A percentile compares a stretch with the other conserved stretches of the same genome.
These are phyloP conservation scores for Drepana falcataria DNA, from an alignment of 2,888 invertebrate species.

Conservation along the genomic window DNA sequence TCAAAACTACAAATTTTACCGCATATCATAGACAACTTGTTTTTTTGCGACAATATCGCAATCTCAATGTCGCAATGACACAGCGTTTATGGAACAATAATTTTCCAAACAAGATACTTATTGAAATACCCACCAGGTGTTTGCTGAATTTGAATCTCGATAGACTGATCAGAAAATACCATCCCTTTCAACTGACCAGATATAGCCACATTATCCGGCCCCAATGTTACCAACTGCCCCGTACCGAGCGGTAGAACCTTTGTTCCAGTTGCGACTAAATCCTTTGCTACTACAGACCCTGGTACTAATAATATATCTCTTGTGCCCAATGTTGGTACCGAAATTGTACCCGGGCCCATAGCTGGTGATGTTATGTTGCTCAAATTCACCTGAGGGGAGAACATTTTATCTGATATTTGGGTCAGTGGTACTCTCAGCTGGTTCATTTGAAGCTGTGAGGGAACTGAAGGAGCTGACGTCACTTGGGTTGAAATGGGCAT, in stretches of 20 bases:
- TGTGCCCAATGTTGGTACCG: not conserved
- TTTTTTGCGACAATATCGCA: no score
- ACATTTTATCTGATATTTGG: not conserved
- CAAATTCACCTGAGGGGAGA: conserved; percentile 2
- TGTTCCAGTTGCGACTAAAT: not conserved
- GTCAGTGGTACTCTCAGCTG: conserved; percentile 2
- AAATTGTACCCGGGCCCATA: no score
- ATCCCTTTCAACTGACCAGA: not conserved
- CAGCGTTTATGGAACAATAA: no score
- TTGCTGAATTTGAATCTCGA: conserved; percentile 19
- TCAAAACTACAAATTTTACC: no score
- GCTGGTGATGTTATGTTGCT: not conserved
- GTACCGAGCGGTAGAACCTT: not conserved
- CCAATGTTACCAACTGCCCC: not conserved
- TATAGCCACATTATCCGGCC: not conserved
- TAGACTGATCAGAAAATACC: conserved; percentile 7
- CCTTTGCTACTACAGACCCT: not conserved
- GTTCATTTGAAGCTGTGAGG: conserved; percentile 17
- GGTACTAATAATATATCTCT: not conserved
- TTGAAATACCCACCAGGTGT: conserved; percentile 9
- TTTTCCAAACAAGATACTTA: no score
- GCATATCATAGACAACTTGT: no score
- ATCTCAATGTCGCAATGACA: no score
- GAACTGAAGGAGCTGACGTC: not conserved
- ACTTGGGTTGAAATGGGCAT: conserved; percentile 12